Percentiles rank a stretch among this genome's conserved stretches.
Evolutionary conservation across 2,888 invertebrate species (phyloP).

Genomic region (Salticus scenicus): DNA sequence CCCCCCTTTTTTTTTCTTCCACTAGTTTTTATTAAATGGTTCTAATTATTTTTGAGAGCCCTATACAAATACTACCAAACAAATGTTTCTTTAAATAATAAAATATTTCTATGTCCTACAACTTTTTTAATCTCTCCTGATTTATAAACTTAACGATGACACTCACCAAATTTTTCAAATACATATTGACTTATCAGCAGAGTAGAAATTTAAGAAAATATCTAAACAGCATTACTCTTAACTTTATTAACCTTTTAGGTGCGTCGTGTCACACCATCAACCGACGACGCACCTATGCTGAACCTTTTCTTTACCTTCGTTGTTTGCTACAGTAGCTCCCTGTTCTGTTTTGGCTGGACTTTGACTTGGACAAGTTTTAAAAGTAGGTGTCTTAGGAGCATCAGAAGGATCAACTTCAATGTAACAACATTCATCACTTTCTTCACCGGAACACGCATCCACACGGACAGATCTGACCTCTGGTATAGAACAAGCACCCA

Average conservation of each 20-base stretch:
- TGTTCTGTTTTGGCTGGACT: constrained; percentile 30
- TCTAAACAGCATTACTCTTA: too few relatives aligned
- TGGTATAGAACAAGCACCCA: constrained; percentile 49
- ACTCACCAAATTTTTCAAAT: too few relatives aligned
- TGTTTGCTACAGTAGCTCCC: neutral
- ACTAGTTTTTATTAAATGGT: too few relatives aligned
- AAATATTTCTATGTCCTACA: too few relatives aligned
- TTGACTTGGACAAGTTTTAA: neutral
- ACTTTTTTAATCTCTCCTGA: too few relatives aligned
- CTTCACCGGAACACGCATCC: constrained; percentile 19
- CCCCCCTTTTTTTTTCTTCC: too few relatives aligned
- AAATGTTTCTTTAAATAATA: too few relatives aligned
- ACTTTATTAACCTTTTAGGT: neutral
- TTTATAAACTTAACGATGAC: too few relatives aligned
- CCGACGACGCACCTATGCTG: constrained; percentile 38
- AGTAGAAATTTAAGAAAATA: too few relatives aligned
- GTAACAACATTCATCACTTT: constrained; percentile 55
- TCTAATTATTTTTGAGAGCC: too few relatives aligned
- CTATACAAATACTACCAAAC: too few relatives aligned
- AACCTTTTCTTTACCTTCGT: constrained; percentile 51
- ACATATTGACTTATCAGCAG: too few relatives aligned
- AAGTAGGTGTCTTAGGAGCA: neutral
- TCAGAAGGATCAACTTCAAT: constrained; percentile 46
- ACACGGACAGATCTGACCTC: constrained; percentile 31
- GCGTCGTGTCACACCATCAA: constrained; percentile 15